Conservation (phyloP, 1,140 invertebrate genomes). For the Nasonia giraulti region DNA sequence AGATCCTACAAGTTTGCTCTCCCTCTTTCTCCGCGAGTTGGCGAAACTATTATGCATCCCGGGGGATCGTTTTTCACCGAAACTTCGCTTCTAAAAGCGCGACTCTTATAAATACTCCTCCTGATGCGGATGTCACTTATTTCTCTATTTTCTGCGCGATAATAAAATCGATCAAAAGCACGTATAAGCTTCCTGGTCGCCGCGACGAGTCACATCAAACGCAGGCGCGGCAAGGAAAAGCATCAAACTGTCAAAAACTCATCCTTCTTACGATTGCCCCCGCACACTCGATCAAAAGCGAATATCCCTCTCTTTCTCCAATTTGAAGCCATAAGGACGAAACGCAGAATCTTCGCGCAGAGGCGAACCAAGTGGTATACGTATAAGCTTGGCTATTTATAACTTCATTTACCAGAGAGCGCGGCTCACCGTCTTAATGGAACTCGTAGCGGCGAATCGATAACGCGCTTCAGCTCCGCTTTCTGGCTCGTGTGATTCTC, state of each 20-base stretch:
- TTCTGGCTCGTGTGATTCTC: background rate
- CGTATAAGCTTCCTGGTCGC: too few species aligned
- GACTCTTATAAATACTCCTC: background rate
- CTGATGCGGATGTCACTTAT: too few species aligned
- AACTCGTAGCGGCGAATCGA: constrained; percentile 8
- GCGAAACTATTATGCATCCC: background rate
- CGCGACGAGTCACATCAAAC: too few species aligned
- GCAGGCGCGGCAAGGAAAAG: background rate
- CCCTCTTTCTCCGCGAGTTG: too few species aligned
- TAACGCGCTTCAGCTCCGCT: constrained; percentile 57
- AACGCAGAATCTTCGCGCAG: background rate
- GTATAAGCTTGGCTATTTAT: background rate
- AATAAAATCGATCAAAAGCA: background rate
- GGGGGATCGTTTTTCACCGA: background rate
- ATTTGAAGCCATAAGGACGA: background rate
- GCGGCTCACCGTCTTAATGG: constrained; percentile 19
- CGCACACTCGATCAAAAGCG: too few species aligned
- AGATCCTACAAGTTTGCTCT: background rate
- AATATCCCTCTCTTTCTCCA: background rate
- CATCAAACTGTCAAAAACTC: background rate
- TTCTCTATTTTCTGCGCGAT: background rate
- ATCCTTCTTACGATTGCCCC: background rate
- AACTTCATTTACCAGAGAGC: constrained; percentile 11
- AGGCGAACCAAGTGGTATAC: too few species aligned
- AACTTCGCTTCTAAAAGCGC: background rate